Evolutionary conservation across 2,888 invertebrate species (phyloP), one percentile per base, ranked within the genome.

Genomic region (Carpatolechia fugitivella): DNA sequence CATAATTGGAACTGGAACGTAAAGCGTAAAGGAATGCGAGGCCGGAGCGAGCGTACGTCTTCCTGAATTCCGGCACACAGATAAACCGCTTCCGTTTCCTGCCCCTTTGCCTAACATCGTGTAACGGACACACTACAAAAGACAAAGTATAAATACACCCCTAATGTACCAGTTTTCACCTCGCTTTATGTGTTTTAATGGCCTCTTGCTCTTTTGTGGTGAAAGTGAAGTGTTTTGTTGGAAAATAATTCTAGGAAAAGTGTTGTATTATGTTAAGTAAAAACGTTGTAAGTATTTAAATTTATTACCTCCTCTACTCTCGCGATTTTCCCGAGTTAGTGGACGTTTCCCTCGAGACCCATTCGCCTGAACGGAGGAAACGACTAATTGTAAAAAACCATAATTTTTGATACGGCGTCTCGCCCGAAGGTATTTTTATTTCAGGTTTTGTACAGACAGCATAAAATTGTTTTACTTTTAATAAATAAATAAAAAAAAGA

Each of bases 61-160:
- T 85, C 85, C 85, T 80, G 82, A 73, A 78, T 86, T 89, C 88
- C 87, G 86, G 85, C 74, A 80, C 75, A 70, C 81, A 88, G 89
- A 89, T 87, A 89, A 86, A 89, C 88, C 82, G 84, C 85, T 87
- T 89, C 89, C 89, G 57, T 60, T 89, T 89, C 89, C 89, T 82
- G 85, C 79, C 82, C 85, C 81, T 85, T 88, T 84, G 81, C 82
- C 80, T 81, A 79, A 80, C 85, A 80, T 82, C 77, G 85, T 82
- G 82, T 80, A 81, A 80, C 83, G 80, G 81, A 82, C 81, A 76
- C 77, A 76, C 76, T 72, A 82, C 82, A 83, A 83, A 85, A 82
- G 81, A 80, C 79, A 74, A 71, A 77, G 77, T 78, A 79, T 77
- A 78, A 77, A 72, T 65, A 73, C 73, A 73, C 76, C 67, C 70